A percentile compares a stretch with the other conserved stretches of the same genome.
Evolutionary conservation across 1,140 invertebrate genomes (phyloP).

Genomic region (Penaeus chinensis): DNA sequence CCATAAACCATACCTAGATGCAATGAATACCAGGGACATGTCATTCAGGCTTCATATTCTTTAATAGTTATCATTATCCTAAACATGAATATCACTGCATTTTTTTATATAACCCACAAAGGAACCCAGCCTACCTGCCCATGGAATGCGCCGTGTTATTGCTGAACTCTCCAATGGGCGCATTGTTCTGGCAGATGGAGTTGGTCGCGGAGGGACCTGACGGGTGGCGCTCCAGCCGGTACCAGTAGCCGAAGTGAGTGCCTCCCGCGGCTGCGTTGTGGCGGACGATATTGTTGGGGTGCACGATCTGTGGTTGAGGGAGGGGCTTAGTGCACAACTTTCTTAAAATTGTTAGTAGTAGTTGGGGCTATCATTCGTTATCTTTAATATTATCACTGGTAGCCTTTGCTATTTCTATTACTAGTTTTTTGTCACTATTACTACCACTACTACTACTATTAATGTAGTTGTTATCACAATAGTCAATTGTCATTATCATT

Average conservation of each 20-base stretch:
- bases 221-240: constrained; percentile 48
- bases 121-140: constrained; percentile 22
- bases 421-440: too few species aligned
- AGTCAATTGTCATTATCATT: too few species aligned
- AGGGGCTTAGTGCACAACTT: background rate
- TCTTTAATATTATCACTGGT: too few species aligned
- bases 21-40: too few species aligned
- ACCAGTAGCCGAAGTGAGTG: constrained; percentile 61
- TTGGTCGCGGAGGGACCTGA: constrained; percentile 49
- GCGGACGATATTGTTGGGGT: constrained; percentile 44
- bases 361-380: too few species aligned
- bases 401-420: too few species aligned
- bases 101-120: too few species aligned
- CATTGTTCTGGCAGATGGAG: constrained; percentile 52
- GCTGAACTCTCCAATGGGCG: constrained; percentile 49
- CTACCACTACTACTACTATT: too few species aligned
- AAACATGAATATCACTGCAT: too few species aligned
- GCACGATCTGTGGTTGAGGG: constrained; percentile 20
- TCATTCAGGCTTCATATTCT: too few species aligned
- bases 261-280: constrained; percentile 60
- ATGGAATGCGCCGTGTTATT: constrained; percentile 58
- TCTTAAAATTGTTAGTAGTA: background rate
- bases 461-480: too few species aligned
- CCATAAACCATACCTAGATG: constrained; percentile 54
- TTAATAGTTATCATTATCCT: too few species aligned